Percentiles rank a stretch among this genome's conserved stretches.
These are phyloP conservation scores for Arrhamphus sclerolepis DNA, from an alignment of 2,797 vertebrate species.

Conservation along the genomic window DNA sequence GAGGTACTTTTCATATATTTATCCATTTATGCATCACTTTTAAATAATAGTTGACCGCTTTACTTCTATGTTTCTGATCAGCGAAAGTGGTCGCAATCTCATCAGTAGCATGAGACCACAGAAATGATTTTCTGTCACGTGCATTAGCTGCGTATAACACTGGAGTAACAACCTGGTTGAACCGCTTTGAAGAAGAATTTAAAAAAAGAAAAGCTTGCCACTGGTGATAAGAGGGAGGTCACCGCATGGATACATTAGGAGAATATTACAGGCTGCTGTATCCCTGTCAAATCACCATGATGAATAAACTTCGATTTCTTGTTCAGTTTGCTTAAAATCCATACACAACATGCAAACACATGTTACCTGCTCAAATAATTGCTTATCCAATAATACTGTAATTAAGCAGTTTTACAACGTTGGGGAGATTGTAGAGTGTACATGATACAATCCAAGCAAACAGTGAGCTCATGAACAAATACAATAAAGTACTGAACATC, in stretches of 20 bases:
- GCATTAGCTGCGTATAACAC: conserved; percentile 45
- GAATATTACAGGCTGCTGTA: conserved; percentile 63
- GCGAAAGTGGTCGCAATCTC: conserved; percentile 20
- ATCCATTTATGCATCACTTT: conserved; percentile 51
- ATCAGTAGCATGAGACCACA: conserved; percentile 19
- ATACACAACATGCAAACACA: conserved; percentile 39
- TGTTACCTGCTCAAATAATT: conserved; percentile 35
- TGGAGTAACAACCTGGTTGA: conserved; percentile 42
- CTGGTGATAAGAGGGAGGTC: conserved; percentile 50
- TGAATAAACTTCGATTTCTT: conserved; percentile 56
- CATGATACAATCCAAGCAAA: conserved; percentile 26
- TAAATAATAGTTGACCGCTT: conserved; percentile 45
- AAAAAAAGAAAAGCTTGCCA: conserved; percentile 49
- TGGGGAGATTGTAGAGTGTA: conserved; percentile 35
- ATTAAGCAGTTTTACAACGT: conserved; percentile 54
- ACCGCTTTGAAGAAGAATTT: conserved; percentile 27
- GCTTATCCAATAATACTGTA: conserved; percentile 24
- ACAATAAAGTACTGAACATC: conserved; percentile 33
- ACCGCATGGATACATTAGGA: conserved; percentile 20
- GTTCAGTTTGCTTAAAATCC: conserved; percentile 59
- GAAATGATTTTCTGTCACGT: conserved; percentile 28
- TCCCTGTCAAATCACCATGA: conserved; percentile 52
- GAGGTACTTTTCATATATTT: conserved; percentile 22
- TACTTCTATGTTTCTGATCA: conserved; percentile 22
- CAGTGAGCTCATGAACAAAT: conserved; percentile 39